Evolutionary conservation across 2,888 invertebrate genomes (phyloP).

Genomic region (Neria commutata): DNA sequence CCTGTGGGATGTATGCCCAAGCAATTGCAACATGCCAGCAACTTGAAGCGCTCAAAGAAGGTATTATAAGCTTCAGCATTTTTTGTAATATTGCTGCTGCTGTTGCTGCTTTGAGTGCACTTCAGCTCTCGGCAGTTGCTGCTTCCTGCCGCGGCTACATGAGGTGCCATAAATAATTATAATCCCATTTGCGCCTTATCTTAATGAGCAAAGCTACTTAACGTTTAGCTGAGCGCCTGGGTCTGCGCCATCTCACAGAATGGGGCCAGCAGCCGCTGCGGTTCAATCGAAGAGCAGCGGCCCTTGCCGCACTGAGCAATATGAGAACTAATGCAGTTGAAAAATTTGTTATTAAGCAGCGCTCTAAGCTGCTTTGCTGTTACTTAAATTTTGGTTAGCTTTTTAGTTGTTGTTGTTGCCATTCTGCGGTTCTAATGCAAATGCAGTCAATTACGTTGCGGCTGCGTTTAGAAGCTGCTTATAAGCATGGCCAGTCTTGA

Average conservation of each 20-base stretch:
- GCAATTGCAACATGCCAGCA: too few species aligned
- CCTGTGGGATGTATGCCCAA: too few species aligned
- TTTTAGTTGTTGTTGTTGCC: neutral
- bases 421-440: neutral
- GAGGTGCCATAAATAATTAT: constrained; percentile 27
- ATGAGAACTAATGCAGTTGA: neutral
- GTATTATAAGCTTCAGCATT: too few species aligned
- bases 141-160: neutral
- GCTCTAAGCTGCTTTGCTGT: neutral
- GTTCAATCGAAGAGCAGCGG: neutral
- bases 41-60: too few species aligned
- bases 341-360: neutral
- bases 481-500: too few species aligned
- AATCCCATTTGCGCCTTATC: constrained; percentile 27
- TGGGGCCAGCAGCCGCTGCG: neutral
- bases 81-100: too few species aligned
- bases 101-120: too few species aligned
- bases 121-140: too few species aligned
- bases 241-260: neutral
- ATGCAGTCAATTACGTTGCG: neutral
- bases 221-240: constrained; percentile 4
- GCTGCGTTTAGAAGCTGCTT: too few species aligned
- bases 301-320: neutral
- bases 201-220: constrained; percentile 25
- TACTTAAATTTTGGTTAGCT: neutral